Evolutionary conservation across 2,888 invertebrate species (phyloP), one percentile per base, ranked within the genome.

Genomic region (Microctonus aethiopoides): DNA sequence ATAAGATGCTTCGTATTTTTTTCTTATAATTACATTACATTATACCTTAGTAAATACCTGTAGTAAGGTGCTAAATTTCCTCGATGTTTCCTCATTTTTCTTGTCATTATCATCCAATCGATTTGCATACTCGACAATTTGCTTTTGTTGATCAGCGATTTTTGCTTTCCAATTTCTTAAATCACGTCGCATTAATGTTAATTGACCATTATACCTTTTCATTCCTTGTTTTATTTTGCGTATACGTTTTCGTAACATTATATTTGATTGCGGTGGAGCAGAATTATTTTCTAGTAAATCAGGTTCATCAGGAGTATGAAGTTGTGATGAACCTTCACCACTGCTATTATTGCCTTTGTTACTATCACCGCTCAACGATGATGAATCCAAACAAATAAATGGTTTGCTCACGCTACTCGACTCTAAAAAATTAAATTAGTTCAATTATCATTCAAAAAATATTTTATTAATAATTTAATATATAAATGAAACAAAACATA

Each of bases 71-170:
- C 95, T 95, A 87, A 95, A 95, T 87, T 96, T 96, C 69, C 95
- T 90, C 63, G 95, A 93, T 72, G 94, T 95, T 84, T 95, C 95
- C 82, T 96, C 96, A 84, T 95, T 95, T 84, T 96, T 96, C 87
- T 95, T 95, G 80, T 95, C 95, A 78, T 95, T 94, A 80, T 95
- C 95, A 80, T 96, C 95, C 73, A 95, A 89, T n/a, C 95, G 91
- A 81, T 92, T 93, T 0, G 94, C 94, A 83, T 94, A 95, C 77
- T 94, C 94, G 0, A 91, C 90, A 57, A 95, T 92, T 83, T 94
- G 95, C 80, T 95, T 95, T 81, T 95, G 94, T 83, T 96, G 95
- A 69, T 95, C 93, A 0, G 92, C 92, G 7, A 95, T 92, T 87
- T 95, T 95, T 68, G 93, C 91, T 83, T 94, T 95, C 84, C 94